phyloP scores from a whole-genome alignment of 2,113 vertebrate species.

The Salvelinus fontinalis region DNA sequence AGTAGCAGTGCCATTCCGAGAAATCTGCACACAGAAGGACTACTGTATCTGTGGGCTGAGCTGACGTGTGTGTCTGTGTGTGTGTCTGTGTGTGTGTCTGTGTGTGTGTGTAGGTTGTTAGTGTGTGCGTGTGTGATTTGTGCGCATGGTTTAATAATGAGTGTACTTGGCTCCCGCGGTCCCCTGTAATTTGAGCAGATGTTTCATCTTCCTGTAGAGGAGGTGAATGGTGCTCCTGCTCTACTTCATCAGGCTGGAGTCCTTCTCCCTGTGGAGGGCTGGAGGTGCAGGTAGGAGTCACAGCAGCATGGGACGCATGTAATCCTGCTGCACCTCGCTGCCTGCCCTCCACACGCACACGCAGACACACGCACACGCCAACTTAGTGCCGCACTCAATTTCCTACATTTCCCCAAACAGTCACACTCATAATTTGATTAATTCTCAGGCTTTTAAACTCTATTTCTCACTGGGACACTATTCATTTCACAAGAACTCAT shows the following conservation, averaged over 20 bases:
- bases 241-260: constrained; percentile 26
- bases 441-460: constrained; percentile 31
- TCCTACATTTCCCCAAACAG: background rate
- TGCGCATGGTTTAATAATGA: too few relatives aligned
- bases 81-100: background rate
- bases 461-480: constrained; percentile 25
- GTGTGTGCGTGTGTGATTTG: too few relatives aligned
- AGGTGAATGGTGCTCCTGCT: constrained; percentile 52
- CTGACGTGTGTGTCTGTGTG: constrained; percentile 4
- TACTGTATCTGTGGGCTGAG: background rate
- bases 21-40: background rate
- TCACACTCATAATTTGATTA: constrained; percentile 26
- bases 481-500: constrained; percentile 25
- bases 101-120: background rate
- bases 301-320: constrained; percentile 9
- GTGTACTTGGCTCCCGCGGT: constrained; percentile 8
- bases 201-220: constrained; percentile 64
- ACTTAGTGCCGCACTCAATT: background rate
- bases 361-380: constrained; percentile 8
- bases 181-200: constrained; percentile 65
- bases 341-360: constrained; percentile 22
- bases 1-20: background rate
- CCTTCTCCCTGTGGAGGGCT: constrained; percentile 19
- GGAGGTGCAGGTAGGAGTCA: constrained; percentile 41
- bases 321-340: background rate